Percentiles rank a stretch among this genome's conserved stretches.
These are phyloP conservation scores for Coptodon rendalli DNA, from an alignment of 2,113 vertebrate genomes.

Conservation along the genomic window DNA sequence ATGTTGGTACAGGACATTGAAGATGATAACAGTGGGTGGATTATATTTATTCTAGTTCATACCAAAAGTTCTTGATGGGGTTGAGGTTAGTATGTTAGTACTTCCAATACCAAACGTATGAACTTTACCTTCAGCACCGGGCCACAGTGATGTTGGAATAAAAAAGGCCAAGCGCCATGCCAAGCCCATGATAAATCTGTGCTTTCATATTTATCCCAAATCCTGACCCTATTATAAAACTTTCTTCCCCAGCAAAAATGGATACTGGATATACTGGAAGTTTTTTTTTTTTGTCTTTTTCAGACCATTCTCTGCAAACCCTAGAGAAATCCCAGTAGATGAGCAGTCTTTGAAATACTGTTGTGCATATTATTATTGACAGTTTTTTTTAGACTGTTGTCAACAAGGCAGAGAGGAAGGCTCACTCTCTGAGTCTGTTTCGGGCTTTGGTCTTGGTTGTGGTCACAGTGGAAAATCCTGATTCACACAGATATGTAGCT, in stretches of 20 bases:
- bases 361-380: background rate
- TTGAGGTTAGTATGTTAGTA: background rate
- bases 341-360: background rate
- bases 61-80: too few species aligned
- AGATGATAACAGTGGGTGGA: too few species aligned
- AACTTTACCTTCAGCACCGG: background rate
- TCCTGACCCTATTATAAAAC: background rate
- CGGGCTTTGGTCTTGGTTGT: too few species aligned
- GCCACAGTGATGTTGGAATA: background rate
- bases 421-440: background rate
- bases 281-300: background rate
- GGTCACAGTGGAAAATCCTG: too few species aligned
- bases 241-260: background rate
- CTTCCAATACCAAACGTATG: background rate
- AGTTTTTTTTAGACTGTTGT: background rate
- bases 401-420: background rate
- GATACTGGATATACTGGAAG: background rate
- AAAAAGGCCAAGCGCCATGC: background rate
- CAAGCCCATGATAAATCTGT: background rate
- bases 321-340: background rate
- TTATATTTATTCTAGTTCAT: background rate
- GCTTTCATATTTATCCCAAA: background rate
- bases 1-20: too few species aligned
- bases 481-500: too few species aligned
- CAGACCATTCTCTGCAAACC: background rate